A percentile compares a stretch with the other conserved stretches of the same genome.
Conservation (phyloP, 2,113 vertebrate species). For the Zootoca vivipara region DNA sequence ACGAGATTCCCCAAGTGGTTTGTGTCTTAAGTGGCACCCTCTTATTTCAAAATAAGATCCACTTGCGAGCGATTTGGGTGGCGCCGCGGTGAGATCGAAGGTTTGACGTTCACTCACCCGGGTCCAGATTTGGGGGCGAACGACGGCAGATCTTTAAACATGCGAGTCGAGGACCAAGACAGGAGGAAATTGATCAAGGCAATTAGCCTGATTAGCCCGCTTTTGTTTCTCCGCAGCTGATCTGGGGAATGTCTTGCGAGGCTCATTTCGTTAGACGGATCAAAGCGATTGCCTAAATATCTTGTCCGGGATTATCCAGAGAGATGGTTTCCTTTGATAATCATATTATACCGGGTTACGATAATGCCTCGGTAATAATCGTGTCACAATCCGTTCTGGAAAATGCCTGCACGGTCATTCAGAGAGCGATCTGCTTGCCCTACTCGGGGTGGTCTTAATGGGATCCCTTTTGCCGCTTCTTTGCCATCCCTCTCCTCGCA, state of each 20-base stretch:
- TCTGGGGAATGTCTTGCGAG: neutral
- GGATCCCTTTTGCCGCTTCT: no score
- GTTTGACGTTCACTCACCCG: neutral
- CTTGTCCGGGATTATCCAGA: neutral
- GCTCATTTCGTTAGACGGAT: neutral
- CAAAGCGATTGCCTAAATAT: neutral
- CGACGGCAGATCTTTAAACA: neutral
- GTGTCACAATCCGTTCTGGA: neutral
- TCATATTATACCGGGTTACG: neutral
- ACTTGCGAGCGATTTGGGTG: neutral
- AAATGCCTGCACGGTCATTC: neutral
- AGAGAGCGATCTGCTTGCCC: neutral
- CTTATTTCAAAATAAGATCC: neutral
- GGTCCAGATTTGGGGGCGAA: neutral
- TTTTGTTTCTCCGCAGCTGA: neutral
- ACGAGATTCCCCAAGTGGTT: neutral
- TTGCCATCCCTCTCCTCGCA: no score
- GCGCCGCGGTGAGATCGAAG: neutral
- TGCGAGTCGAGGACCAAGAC: neutral
- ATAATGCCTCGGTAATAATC: neutral
- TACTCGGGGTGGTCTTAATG: neutral
- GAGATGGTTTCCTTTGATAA: neutral
- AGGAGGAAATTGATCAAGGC: neutral
- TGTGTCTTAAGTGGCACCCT: no score
- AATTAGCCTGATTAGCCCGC: neutral